phyloP scores from a whole-genome alignment of 2,797 vertebrate genomes.

The Liasis olivaceus region DNA sequence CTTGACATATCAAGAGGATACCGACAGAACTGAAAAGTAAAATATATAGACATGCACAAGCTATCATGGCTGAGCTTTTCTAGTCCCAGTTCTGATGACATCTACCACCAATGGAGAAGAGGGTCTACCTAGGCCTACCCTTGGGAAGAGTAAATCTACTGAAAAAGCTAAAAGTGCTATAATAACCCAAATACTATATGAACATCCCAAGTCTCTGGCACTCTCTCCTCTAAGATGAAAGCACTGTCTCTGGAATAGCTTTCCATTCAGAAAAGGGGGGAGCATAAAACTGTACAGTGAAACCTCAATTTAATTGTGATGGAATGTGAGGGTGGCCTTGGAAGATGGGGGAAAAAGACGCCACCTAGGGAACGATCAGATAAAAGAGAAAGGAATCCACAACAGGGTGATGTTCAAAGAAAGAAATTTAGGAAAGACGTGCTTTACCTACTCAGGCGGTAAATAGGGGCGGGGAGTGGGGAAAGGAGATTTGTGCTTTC shows the following conservation, averaged over 20 bases:
- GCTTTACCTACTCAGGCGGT: too few species aligned
- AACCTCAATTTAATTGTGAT: not conserved
- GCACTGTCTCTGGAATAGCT: not conserved
- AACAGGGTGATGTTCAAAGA: too few species aligned
- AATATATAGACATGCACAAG: not conserved
- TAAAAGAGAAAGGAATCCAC: too few species aligned
- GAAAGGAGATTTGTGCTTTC: too few species aligned
- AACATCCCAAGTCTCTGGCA: not conserved
- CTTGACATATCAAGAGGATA: not conserved
- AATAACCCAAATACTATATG: not conserved
- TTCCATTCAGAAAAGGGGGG: not conserved
- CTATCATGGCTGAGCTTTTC: not conserved
- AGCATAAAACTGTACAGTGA: not conserved
- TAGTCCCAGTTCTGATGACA: not conserved
- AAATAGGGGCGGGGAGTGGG: too few species aligned
- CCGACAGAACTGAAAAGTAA: not conserved
- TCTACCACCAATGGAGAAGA: not conserved
- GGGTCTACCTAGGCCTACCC: not conserved
- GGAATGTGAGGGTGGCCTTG: too few species aligned
- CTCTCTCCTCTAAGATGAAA: not conserved
- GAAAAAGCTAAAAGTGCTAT: not conserved
- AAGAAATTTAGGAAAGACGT: too few species aligned
- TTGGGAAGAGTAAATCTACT: not conserved
- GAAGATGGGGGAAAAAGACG: too few species aligned
- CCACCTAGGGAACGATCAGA: too few species aligned